Conservation (phyloP, 2,113 vertebrate species). For the Thomomys bottae region DNA sequence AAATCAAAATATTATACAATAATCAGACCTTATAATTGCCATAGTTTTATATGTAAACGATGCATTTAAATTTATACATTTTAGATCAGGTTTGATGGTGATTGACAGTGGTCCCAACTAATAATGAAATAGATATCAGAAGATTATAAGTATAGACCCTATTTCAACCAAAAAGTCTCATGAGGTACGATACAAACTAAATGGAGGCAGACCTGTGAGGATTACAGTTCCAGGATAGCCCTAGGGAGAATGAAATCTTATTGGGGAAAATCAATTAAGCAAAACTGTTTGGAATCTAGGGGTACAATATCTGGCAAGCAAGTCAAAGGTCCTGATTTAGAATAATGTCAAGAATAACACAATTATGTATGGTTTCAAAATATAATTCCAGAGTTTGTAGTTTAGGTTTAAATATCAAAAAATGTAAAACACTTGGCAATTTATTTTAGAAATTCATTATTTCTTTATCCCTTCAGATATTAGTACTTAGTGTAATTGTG, state of each 20-base stretch:
- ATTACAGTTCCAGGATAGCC: no score
- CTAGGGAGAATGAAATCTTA: no score
- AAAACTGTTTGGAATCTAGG: no score
- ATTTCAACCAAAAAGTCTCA: no score
- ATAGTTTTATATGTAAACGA: not conserved
- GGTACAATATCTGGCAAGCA: no score
- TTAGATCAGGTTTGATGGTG: no score
- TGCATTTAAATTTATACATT: not conserved
- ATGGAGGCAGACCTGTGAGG: no score
- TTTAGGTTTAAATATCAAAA: not conserved
- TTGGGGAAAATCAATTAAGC: no score
- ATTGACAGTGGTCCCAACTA: no score
- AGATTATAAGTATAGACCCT: no score
- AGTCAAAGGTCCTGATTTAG: not conserved
- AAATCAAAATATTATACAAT: not conserved
- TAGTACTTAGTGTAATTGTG: not conserved
- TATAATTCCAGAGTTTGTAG: not conserved
- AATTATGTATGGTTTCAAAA: not conserved
- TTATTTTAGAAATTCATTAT: slow-evolving; percentile 11
- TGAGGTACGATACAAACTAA: no score
- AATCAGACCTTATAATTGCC: not conserved
- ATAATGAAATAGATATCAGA: no score
- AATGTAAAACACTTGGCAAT: not conserved
- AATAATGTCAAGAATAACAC: not conserved
- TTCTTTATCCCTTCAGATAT: not conserved